A percentile compares a stretch with the other conserved stretches of the same genome.
These are phyloP conservation scores for Neostethus bicornis DNA, from an alignment of 2,797 vertebrate genomes.

Conservation along the genomic window DNA sequence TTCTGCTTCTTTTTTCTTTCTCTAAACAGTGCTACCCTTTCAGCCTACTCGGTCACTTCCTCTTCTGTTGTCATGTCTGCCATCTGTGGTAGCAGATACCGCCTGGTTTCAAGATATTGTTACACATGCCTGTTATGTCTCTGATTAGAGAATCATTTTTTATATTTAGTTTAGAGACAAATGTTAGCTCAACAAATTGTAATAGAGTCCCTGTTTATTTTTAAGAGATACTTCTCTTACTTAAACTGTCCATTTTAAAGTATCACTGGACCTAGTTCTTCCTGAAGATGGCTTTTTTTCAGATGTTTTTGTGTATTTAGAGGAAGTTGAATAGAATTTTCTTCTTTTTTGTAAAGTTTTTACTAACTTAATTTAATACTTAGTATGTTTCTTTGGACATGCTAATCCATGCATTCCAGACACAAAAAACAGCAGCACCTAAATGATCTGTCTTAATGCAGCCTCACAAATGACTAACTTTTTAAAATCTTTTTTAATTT, in stretches of 20 bases:
- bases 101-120: conserved; percentile 4
- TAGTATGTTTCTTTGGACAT: not conserved
- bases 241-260: not conserved
- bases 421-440: too few relatives aligned
- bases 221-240: too few relatives aligned
- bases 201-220: too few relatives aligned
- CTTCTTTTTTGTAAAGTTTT: too few relatives aligned
- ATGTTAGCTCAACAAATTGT: too few relatives aligned
- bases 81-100: not conserved
- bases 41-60: conserved; percentile 26
- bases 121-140: conserved; percentile 5
- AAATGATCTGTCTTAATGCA: too few relatives aligned
- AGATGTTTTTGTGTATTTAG: not conserved
- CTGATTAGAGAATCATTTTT: too few relatives aligned
- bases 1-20: not conserved
- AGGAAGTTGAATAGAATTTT: not conserved
- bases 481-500: too few relatives aligned
- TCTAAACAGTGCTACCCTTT: not conserved
- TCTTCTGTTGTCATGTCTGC: conserved; percentile 1
- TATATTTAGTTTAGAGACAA: not conserved
- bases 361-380: not conserved
- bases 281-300: not conserved
- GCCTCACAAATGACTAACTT: too few relatives aligned
- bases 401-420: too few relatives aligned
- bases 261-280: not conserved